These are phyloP conservation scores for Zelostemma sp. DNA, from an alignment of 1,140 invertebrate genomes.

Conservation along the genomic window DNA sequence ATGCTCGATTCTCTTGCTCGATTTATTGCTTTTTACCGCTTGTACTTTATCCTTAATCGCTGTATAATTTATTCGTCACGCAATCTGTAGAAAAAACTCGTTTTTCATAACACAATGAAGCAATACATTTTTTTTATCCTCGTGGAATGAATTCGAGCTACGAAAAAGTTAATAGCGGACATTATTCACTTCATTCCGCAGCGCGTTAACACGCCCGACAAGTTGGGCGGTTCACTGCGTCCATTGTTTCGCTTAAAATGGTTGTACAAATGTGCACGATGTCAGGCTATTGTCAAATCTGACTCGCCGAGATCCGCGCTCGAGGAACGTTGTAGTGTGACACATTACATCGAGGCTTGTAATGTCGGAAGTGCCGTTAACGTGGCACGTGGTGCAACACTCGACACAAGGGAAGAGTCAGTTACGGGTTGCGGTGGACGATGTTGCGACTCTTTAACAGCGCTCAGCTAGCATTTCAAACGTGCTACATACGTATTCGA, in stretches of 20 bases:
- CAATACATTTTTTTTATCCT: no score
- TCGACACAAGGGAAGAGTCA: constrained; percentile 34
- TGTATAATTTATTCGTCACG: background rate
- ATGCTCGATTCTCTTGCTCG: background rate
- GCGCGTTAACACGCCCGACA: no score
- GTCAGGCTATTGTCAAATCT: constrained; percentile 16
- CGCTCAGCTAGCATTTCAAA: constrained; percentile 50
- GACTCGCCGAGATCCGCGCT: constrained; percentile 15
- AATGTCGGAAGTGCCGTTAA: constrained; percentile 45
- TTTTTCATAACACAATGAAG: no score
- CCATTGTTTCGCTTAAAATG: background rate
- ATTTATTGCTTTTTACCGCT: constrained; percentile 1
- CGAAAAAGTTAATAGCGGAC: no score
- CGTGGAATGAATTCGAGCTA: background rate
- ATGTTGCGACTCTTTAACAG: constrained; percentile 48
- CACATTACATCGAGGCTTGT: constrained; percentile 16
- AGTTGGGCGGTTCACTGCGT: background rate
- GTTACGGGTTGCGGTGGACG: constrained; percentile 40
- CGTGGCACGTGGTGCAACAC: constrained; percentile 37
- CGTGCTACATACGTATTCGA: constrained; percentile 48
- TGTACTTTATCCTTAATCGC: background rate
- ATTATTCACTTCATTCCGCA: no score
- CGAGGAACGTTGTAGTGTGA: constrained; percentile 13
- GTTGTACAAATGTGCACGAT: background rate
- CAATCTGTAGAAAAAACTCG: no score